Evolutionary conservation across 2,888 invertebrate species (phyloP).

Genomic region (Parasteatoda lunata): DNA sequence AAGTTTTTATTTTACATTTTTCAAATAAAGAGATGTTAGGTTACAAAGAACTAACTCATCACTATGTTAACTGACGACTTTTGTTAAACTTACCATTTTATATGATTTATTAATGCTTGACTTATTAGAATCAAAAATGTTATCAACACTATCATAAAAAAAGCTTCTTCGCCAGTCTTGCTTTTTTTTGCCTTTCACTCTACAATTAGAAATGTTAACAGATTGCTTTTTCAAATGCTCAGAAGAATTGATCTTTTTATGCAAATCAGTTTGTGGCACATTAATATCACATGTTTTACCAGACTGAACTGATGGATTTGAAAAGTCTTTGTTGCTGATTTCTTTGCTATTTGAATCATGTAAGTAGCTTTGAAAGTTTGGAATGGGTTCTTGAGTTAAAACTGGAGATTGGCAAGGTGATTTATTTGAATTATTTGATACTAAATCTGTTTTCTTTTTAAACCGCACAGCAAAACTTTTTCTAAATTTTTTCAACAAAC

Average conservation of each 20-base stretch:
- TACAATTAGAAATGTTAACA: slow-evolving; percentile 16
- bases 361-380: background rate
- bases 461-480: slow-evolving; percentile 81
- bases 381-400: background rate
- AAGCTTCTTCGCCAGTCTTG: slow-evolving; percentile 36
- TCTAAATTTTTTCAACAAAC: slow-evolving; percentile 82
- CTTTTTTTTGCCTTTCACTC: slow-evolving; percentile 41
- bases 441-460: slow-evolving; percentile 74
- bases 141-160: slow-evolving; percentile 64
- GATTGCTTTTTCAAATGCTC: slow-evolving; percentile 10
- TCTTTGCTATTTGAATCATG: background rate
- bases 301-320: background rate
- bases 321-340: background rate
- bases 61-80: too few relatives aligned
- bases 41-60: too few relatives aligned
- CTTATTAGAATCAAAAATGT: slow-evolving; percentile 45
- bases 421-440: slow-evolving; percentile 9
- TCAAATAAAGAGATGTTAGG: too few relatives aligned
- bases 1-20: too few relatives aligned
- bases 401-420: background rate
- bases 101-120: slow-evolving; percentile 25
- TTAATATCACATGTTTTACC: background rate
- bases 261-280: background rate
- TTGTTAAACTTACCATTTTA: slow-evolving; percentile 30
- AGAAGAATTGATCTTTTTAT: slow-evolving; percentile 22